These are phyloP conservation scores for Lordiphosa fenestrarum DNA, from an alignment of 2,888 invertebrate species.

Conservation along the genomic window DNA sequence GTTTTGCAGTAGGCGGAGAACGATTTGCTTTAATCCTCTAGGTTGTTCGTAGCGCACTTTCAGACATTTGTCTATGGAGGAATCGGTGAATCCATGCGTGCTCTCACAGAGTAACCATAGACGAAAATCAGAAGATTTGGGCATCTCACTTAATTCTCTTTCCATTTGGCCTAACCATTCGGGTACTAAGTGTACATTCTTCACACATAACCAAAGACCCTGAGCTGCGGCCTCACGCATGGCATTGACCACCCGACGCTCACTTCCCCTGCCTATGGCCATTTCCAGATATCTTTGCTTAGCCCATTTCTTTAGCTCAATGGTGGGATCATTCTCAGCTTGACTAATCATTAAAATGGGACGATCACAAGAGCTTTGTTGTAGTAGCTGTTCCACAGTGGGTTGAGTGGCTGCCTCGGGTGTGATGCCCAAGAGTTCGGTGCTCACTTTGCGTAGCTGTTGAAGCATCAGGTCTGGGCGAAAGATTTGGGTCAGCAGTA, in stretches of 20 bases:
- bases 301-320: conserved; percentile 83
- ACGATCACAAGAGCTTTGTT: conserved; percentile 81
- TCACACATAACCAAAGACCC: conserved; percentile 90
- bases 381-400: conserved; percentile 74
- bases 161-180: conserved; percentile 86
- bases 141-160: conserved; percentile 83
- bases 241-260: conserved; percentile 83
- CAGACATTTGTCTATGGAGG: conserved; percentile 88
- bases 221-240: conserved; percentile 83
- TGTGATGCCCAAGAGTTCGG: conserved; percentile 82
- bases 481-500: conserved; percentile 89
- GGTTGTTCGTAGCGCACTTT: conserved; percentile 92
- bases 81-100: conserved; percentile 87
- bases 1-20: conserved; percentile 87
- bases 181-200: conserved; percentile 89
- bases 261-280: conserved; percentile 91
- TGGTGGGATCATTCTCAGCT: conserved; percentile 94
- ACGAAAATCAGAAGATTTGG: conserved; percentile 83
- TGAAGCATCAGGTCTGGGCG: conserved; percentile 91
- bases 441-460: conserved; percentile 84
- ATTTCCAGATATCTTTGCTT: conserved; percentile 84
- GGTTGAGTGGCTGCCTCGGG: conserved; percentile 75
- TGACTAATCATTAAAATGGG: conserved; percentile 92
- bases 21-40: conserved; percentile 91
- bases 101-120: conserved; percentile 94